These are phyloP conservation scores for Dicrostonyx torquatus DNA, from an alignment of 2,797 vertebrate species.

Conservation along the genomic window DNA sequence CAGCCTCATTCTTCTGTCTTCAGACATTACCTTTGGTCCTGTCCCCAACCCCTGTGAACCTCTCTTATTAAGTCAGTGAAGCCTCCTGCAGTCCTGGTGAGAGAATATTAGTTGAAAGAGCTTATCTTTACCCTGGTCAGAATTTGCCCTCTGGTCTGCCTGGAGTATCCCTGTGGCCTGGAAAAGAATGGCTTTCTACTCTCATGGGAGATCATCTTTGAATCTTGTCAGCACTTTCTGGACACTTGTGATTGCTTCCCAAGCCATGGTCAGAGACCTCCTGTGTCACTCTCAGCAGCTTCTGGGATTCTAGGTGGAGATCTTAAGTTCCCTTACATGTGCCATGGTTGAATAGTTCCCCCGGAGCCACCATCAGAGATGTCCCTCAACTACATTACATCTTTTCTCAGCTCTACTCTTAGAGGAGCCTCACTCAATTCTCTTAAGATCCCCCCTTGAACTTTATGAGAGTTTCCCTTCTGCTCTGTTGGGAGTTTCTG, in stretches of 20 bases:
- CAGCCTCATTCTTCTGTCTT: not conserved
- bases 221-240: not conserved
- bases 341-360: not conserved
- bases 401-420: not conserved
- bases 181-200: not conserved
- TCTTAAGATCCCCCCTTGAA: not conserved
- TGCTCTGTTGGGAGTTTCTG: not conserved
- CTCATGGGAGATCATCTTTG: not conserved
- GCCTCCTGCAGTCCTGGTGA: not conserved
- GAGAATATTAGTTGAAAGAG: not conserved
- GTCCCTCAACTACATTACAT: not conserved
- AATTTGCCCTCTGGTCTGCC: not conserved
- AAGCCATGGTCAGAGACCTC: not conserved
- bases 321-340: no score
- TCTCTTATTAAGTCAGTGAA: not conserved
- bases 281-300: not conserved
- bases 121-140: not conserved
- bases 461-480: not conserved
- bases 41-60: not conserved
- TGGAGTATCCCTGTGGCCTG: not conserved
- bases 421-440: not conserved
- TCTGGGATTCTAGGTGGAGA: not conserved
- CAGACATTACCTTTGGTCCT: not conserved
- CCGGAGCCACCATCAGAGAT: not conserved
- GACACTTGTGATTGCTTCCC: not conserved